These are phyloP conservation scores for Oceanodroma tethys DNA, from an alignment of 2,113 vertebrate genomes.

Conservation along the genomic window DNA sequence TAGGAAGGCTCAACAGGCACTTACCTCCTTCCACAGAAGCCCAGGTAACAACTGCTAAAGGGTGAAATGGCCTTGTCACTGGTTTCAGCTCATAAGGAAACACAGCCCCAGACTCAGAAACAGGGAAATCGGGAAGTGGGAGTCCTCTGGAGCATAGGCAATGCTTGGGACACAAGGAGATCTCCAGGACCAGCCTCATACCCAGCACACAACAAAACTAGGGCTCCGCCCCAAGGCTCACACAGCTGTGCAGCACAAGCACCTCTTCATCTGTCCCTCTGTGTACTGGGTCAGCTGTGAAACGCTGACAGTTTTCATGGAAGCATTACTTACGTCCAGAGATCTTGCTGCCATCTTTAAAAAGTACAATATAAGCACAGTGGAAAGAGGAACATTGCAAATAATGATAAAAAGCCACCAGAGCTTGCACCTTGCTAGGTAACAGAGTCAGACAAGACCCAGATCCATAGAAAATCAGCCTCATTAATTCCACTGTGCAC, in stretches of 20 bases:
- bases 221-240: not conserved
- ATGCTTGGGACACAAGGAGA: not conserved
- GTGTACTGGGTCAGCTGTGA: not conserved
- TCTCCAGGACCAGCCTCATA: not conserved
- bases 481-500: not conserved
- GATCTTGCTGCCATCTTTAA: not conserved
- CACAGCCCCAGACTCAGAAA: not conserved
- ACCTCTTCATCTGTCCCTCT: not conserved
- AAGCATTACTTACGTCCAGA: not conserved
- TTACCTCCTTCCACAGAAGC: not conserved
- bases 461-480: constrained; percentile 24
- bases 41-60: not conserved
- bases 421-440: not conserved
- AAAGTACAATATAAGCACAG: not conserved
- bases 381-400: not conserved
- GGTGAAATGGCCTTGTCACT: not conserved
- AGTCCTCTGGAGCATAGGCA: not conserved
- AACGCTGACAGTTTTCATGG: not conserved
- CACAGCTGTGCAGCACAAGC: not conserved
- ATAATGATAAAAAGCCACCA: not conserved
- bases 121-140: not conserved
- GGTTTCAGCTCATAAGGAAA: not conserved
- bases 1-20: not conserved
- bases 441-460: not conserved
- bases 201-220: not conserved